These are phyloP conservation scores for Calyptomena viridis DNA, from an alignment of 2,113 vertebrate genomes.

Conservation along the genomic window DNA sequence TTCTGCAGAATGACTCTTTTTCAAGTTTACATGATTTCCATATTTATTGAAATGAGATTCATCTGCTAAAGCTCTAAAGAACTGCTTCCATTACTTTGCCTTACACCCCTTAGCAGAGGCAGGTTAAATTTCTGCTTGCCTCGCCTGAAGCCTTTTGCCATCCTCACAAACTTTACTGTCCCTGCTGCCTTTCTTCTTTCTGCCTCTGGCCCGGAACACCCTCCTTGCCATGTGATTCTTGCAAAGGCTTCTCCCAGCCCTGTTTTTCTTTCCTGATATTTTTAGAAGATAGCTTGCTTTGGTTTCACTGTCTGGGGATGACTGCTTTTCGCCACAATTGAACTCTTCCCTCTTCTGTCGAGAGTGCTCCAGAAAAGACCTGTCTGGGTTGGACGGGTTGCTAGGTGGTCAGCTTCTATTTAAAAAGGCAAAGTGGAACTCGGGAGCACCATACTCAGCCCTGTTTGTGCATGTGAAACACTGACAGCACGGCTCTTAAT, in stretches of 20 bases:
- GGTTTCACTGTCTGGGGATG: slow-evolving; percentile 18
- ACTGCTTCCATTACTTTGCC: neutral
- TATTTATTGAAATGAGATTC: neutral
- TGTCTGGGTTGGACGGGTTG: neutral
- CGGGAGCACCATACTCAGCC: neutral
- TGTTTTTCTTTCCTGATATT: neutral
- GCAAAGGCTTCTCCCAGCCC: slow-evolving; percentile 26
- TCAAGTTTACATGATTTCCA: neutral
- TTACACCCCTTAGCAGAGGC: neutral
- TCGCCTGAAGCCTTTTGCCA: neutral
- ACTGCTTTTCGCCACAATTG: neutral
- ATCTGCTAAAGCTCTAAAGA: neutral
- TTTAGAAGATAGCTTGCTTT: slow-evolving; percentile 56
- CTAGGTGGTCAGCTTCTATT: neutral
- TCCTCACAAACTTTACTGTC: neutral
- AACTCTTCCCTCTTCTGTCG: neutral
- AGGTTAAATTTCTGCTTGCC: neutral
- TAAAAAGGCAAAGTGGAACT: neutral
- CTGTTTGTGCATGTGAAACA: neutral
- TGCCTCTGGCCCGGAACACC: neutral
- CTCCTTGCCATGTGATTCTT: neutral
- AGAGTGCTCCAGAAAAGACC: neutral
- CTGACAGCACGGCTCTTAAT: neutral
- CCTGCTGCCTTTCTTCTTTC: neutral
- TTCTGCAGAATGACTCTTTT: neutral